Conservation (phyloP, 2,888 invertebrate genomes). For the Tupiocoris notatus region DNA sequence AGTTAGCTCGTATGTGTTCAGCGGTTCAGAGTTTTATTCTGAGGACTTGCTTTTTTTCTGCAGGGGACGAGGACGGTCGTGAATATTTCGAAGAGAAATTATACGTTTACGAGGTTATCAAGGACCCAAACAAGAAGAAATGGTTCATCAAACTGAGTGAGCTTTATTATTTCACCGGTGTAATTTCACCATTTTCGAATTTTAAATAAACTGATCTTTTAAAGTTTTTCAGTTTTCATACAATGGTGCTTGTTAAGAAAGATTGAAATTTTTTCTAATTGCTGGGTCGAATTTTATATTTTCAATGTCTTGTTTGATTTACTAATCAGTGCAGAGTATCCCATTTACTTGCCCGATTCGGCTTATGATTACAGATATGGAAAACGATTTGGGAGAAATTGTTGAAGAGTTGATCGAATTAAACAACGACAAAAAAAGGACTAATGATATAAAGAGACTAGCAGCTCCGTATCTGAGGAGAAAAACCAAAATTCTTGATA, state of each 20-base stretch:
- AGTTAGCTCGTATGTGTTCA: no score
- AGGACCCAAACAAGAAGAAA: constrained; percentile 12
- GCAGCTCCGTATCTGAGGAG: constrained; percentile 13
- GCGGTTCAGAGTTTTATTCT: no score
- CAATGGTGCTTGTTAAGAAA: no score
- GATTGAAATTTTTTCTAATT: no score
- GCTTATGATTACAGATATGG: constrained; percentile 26
- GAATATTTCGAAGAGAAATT: background rate
- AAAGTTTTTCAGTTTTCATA: no score
- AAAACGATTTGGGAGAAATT: constrained; percentile 13
- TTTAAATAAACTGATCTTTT: no score
- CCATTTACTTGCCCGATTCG: no score
- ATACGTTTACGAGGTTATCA: background rate
- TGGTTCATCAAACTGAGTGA: constrained; percentile 14
- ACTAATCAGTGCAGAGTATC: no score
- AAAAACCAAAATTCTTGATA: background rate
- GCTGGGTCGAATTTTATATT: no score
- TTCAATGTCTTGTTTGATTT: no score
- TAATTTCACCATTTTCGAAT: no score
- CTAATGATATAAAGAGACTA: constrained; percentile 13
- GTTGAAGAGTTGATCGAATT: constrained; percentile 27
- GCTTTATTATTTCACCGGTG: no score
- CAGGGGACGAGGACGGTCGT: background rate
- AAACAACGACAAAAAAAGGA: constrained; percentile 15
- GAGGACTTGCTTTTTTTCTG: background rate